phyloP scores from a whole-genome alignment of 1,140 invertebrate genomes.

The Drosophila nebulosa region DNA sequence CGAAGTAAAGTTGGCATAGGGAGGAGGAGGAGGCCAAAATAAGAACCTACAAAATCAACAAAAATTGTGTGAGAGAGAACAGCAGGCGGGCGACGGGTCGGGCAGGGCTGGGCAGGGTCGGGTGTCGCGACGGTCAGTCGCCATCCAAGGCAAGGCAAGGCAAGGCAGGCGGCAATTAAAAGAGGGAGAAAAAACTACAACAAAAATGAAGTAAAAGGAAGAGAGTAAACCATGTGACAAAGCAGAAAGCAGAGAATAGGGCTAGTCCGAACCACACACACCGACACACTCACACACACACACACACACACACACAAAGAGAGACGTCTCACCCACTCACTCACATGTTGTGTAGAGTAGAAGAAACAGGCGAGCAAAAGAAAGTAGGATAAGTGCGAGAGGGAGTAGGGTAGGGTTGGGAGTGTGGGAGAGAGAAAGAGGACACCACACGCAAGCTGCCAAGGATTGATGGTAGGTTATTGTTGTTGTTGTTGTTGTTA shows the following conservation, averaged over 20 bases:
- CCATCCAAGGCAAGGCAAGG: too few species aligned
- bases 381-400: slow-evolving; percentile 67
- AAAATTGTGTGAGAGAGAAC: slow-evolving; percentile 57
- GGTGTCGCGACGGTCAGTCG: slow-evolving; percentile 65
- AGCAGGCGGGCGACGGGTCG: slow-evolving; percentile 57
- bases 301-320: slow-evolving; percentile 28
- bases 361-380: slow-evolving; percentile 47
- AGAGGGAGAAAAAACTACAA: slow-evolving; percentile 55
- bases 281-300: slow-evolving; percentile 38
- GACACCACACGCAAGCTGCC: slow-evolving; percentile 58
- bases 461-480: slow-evolving; percentile 45
- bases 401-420: slow-evolving; percentile 42
- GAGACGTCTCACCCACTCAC: slow-evolving; percentile 52
- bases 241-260: slow-evolving; percentile 53
- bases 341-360: slow-evolving; percentile 41
- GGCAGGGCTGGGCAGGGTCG: too few species aligned
- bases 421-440: slow-evolving; percentile 28
- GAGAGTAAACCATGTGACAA: slow-evolving; percentile 57
- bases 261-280: slow-evolving; percentile 38
- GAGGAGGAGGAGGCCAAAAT: slow-evolving; percentile 55
- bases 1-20: slow-evolving; percentile 9
- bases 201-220: not conserved
- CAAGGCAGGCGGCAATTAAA: slow-evolving; percentile 60
- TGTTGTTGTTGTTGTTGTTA: too few species aligned
- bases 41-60: slow-evolving; percentile 69